phyloP scores from a whole-genome alignment of 2,113 vertebrate genomes.

The Oncorhynchus kisutch region DNA sequence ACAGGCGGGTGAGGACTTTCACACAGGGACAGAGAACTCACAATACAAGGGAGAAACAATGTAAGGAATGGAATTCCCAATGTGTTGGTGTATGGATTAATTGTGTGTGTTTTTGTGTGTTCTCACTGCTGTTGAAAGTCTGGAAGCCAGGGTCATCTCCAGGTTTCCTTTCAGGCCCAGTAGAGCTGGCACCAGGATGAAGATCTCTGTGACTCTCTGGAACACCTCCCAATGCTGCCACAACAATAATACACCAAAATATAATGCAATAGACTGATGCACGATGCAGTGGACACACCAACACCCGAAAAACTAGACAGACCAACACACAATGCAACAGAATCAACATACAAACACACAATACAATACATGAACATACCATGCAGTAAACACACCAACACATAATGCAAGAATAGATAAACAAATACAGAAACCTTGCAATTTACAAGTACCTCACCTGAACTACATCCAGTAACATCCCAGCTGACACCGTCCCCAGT shows the following conservation, averaged over 20 bases:
- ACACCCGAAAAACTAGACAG: no score
- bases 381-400: constrained; percentile 78
- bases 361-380: neutral
- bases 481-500: constrained; percentile 80
- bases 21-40: constrained; percentile 33
- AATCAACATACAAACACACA: neutral
- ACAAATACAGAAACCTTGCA: no score
- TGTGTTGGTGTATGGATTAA: neutral
- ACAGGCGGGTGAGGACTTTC: constrained; percentile 47
- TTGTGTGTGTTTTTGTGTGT: constrained; percentile 3
- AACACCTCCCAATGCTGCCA: constrained; percentile 90
- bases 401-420: constrained; percentile 35
- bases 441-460: constrained; percentile 64
- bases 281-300: no score
- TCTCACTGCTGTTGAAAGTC: constrained; percentile 91
- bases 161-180: constrained; percentile 95
- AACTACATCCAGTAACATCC: constrained; percentile 82
- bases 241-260: neutral
- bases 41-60: constrained; percentile 17
- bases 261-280: neutral
- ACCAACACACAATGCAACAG: constrained; percentile 76
- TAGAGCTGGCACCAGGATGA: constrained; percentile 88
- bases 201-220: constrained; percentile 80
- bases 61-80: neutral
- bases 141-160: constrained; percentile 93